Percentiles rank a stretch among this genome's conserved stretches.
phyloP scores from a whole-genome alignment of 2,113 vertebrate species.

The Mola mola region DNA sequence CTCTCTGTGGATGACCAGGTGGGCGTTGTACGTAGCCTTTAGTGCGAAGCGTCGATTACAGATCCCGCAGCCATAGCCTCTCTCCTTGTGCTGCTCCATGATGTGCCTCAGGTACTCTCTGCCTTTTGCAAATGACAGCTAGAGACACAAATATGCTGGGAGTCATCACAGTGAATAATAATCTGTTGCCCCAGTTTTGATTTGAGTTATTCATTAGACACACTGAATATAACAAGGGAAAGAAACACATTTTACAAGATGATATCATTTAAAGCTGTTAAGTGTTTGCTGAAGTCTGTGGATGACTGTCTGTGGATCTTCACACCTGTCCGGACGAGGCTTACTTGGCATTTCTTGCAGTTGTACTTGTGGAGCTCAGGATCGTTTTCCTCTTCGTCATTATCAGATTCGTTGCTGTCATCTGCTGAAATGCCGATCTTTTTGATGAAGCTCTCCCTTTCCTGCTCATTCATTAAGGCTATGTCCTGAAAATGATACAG shows the following conservation, averaged over 20 bases:
- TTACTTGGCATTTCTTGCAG: constrained; percentile 98
- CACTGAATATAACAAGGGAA: background rate
- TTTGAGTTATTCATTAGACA: no score
- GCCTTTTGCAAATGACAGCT: constrained; percentile 94
- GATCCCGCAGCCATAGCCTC: constrained; percentile 93
- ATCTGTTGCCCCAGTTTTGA: background rate
- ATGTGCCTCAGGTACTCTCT: constrained; percentile 97
- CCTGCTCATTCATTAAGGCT: constrained; percentile 96
- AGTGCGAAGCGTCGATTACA: constrained; percentile 95
- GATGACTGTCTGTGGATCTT: background rate
- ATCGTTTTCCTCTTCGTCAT: constrained; percentile 85
- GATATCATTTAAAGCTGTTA: no score
- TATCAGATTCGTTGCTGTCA: constrained; percentile 90
- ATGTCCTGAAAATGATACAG: constrained; percentile 89
- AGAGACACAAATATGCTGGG: background rate
- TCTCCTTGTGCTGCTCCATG: constrained; percentile 97
- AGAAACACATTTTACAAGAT: background rate
- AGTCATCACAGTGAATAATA: background rate
- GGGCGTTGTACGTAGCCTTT: constrained; percentile 98
- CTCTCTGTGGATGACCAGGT: constrained; percentile 98
- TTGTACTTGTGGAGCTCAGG: constrained; percentile 96
- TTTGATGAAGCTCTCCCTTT: constrained; percentile 93
- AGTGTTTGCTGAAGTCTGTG: no score
- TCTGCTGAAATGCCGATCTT: constrained; percentile 96
- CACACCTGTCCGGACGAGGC: accelerated